phyloP scores from a whole-genome alignment of 2,888 invertebrate species.

The Philopedon plagiatum region DNA sequence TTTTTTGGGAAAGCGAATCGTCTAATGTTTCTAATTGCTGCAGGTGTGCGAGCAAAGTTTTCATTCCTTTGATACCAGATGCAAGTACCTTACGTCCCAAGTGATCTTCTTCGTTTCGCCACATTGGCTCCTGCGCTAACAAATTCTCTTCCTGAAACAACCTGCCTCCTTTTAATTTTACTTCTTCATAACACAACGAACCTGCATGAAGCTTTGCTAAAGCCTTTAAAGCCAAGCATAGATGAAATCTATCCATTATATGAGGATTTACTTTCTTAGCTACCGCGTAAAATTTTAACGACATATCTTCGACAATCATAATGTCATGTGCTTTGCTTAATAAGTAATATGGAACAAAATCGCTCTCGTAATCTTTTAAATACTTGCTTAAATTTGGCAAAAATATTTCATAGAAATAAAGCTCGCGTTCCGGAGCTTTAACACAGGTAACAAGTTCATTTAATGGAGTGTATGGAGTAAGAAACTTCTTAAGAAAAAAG shows the following conservation, averaged over 20 bases:
- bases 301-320: constrained; percentile 48
- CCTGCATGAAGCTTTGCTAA: constrained; percentile 43
- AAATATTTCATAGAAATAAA: constrained; percentile 30
- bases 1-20: constrained; percentile 14
- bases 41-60: constrained; percentile 24
- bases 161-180: not conserved
- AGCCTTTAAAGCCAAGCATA: constrained; percentile 40
- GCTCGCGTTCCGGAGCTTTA: constrained; percentile 39
- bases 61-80: constrained; percentile 42
- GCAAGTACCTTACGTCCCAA: constrained; percentile 6
- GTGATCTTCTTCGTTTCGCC: not conserved
- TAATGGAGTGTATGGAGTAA: not conserved
- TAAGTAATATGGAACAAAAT: constrained; percentile 39
- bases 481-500: constrained; percentile 46
- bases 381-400: constrained; percentile 9
- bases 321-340: constrained; percentile 20
- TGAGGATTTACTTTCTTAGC: constrained; percentile 39
- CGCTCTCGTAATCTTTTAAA: constrained; percentile 4
- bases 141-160: constrained; percentile 15
- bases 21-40: not conserved
- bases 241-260: constrained; percentile 43
- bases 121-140: constrained; percentile 20
- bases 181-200: constrained; percentile 29
- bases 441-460: constrained; percentile 20
- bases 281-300: constrained; percentile 35